A percentile compares a stretch with the other conserved stretches of the same genome.
phyloP scores from a whole-genome alignment of 2,113 vertebrate species.

The Maccullochella peelii region DNA sequence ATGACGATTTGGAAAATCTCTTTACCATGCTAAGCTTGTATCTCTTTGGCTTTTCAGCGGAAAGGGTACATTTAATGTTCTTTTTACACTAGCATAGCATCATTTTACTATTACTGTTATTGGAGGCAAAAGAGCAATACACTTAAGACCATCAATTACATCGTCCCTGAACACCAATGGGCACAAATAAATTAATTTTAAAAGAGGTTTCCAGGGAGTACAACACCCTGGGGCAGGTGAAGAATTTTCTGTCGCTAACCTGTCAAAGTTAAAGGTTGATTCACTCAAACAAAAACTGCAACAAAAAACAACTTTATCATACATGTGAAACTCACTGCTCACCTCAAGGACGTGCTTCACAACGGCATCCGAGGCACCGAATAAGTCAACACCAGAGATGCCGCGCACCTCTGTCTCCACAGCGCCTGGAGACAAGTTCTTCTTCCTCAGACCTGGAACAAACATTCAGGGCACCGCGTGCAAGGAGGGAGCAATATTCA shows the following conservation, averaged over 20 bases:
- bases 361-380: constrained; percentile 94
- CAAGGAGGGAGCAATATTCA: constrained; percentile 68
- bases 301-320: background rate
- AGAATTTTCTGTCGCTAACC: background rate
- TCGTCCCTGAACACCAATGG: background rate
- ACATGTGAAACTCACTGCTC: constrained; percentile 15
- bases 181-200: background rate
- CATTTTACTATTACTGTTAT: background rate
- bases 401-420: constrained; percentile 94
- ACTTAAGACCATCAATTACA: background rate
- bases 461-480: constrained; percentile 70
- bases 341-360: constrained; percentile 98
- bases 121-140: too few relatives aligned
- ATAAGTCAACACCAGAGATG: constrained; percentile 94
- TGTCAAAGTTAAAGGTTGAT: background rate
- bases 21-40: background rate
- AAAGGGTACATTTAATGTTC: background rate
- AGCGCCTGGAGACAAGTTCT: constrained; percentile 95
- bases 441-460: constrained; percentile 93
- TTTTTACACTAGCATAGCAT: background rate
- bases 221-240: background rate
- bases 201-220: background rate
- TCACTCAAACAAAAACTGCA: background rate
- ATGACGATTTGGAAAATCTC: background rate
- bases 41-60: background rate